A percentile compares a stretch with the other conserved stretches of the same genome.
phyloP scores from a whole-genome alignment of 2,113 vertebrate genomes.

The Cephalopterus ornatus region DNA sequence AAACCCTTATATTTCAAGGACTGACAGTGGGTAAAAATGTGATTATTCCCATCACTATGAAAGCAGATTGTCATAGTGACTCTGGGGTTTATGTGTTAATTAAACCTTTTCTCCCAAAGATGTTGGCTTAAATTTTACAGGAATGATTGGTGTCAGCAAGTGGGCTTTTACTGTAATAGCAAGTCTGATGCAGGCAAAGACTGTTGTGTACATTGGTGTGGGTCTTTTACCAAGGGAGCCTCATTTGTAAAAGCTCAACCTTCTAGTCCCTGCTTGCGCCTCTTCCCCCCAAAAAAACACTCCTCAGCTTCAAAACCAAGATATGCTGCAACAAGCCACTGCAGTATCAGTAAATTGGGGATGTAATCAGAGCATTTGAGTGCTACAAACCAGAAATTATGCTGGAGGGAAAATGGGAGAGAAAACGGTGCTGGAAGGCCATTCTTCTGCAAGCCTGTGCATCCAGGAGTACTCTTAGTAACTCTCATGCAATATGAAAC shows the following conservation, averaged over 20 bases:
- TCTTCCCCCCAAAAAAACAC: background rate
- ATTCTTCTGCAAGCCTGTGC: background rate
- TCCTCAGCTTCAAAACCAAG: background rate
- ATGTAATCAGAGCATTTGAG: background rate
- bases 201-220: background rate
- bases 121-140: slow-evolving; percentile 35
- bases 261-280: background rate
- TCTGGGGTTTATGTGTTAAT: slow-evolving; percentile 67
- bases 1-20: slow-evolving; percentile 15
- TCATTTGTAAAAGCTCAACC: background rate
- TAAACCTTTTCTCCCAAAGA: slow-evolving; percentile 54
- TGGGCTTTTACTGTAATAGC: background rate
- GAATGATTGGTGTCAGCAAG: slow-evolving; percentile 46
- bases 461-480: background rate
- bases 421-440: background rate
- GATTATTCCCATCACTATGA: slow-evolving; percentile 29
- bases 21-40: slow-evolving; percentile 7
- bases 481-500: background rate
- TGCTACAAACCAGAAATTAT: background rate
- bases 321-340: background rate
- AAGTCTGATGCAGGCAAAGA: background rate
- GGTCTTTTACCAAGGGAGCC: background rate
- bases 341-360: background rate
- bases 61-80: slow-evolving; percentile 52
- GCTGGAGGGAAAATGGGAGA: background rate